Evolutionary conservation across 2,797 vertebrate genomes (phyloP).

Genomic region (Myotis daubentonii): DNA sequence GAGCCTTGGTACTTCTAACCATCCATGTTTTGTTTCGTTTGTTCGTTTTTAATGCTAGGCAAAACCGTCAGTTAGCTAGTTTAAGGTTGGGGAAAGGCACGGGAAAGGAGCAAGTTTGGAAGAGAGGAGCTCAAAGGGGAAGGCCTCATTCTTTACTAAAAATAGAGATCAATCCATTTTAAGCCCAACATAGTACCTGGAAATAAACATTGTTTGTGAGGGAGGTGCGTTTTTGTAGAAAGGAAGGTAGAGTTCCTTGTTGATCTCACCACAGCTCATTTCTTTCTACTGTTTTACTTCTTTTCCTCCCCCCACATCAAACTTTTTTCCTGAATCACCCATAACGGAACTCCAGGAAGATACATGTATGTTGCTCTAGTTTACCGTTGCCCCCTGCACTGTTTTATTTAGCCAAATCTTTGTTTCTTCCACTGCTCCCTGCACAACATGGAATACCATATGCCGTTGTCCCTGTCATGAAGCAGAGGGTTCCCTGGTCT

Average conservation of each 20-base stretch:
- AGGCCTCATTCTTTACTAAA: not conserved
- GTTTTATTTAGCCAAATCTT: constrained; percentile 90
- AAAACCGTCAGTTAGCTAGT: not conserved
- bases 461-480: constrained; percentile 87
- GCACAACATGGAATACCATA: constrained; percentile 88
- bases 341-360: constrained; percentile 81
- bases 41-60: not conserved
- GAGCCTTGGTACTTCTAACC: not conserved
- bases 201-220: not conserved
- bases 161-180: not conserved
- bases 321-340: constrained; percentile 79
- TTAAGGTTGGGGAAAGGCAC: not conserved
- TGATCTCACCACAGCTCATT: not conserved
- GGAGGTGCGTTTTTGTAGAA: not conserved
- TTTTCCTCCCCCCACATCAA: not conserved
- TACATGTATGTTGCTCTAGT: constrained; percentile 82
- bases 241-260: not conserved
- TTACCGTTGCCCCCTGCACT: constrained; percentile 86
- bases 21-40: not conserved
- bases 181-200: not conserved
- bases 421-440: constrained; percentile 79
- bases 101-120: not conserved
- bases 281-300: not conserved
- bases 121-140: not conserved
- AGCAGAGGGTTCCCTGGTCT: constrained; percentile 82